A percentile compares a stretch with the other conserved stretches of the same genome.
These are phyloP conservation scores for Monochamus saltuarius DNA, from an alignment of 1,140 invertebrate species.

Conservation along the genomic window DNA sequence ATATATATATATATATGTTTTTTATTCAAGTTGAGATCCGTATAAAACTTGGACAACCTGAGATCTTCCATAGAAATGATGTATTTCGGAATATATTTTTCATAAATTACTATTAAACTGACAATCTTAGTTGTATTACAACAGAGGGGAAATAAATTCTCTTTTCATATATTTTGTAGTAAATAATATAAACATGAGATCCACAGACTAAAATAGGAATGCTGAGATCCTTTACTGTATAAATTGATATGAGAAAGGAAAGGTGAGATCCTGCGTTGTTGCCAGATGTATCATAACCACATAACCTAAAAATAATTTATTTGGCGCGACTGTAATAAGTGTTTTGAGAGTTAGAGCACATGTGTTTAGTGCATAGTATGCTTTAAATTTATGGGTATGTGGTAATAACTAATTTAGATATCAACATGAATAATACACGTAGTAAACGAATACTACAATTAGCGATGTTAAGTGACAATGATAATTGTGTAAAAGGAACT, in stretches of 20 bases:
- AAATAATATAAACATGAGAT: conserved; percentile 7
- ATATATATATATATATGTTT: conserved; percentile 16
- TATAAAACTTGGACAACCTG: conserved; percentile 11
- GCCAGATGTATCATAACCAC: conserved; percentile 1
- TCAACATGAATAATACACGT: conserved; percentile 2
- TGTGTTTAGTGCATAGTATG: background rate
- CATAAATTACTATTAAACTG: conserved; percentile 3
- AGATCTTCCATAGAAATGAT: conserved; percentile 7
- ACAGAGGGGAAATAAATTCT: conserved; percentile 10
- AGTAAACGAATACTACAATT: conserved; percentile 6
- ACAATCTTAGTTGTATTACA: background rate
- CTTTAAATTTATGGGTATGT: conserved; percentile 1
- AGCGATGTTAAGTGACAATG: background rate
- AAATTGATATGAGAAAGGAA: conserved; percentile 3
- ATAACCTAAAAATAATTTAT: background rate
- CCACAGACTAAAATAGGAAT: conserved; percentile 4
- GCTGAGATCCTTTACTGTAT: conserved; percentile 7
- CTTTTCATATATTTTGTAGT: conserved; percentile 1
- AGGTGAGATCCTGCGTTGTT: conserved; percentile 10
- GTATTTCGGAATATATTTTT: conserved; percentile 11
- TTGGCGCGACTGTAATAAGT: background rate
- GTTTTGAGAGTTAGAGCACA: background rate
- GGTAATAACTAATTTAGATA: conserved; percentile 1
- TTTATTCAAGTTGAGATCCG: conserved; percentile 9
- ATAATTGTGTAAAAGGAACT: conserved; percentile 6